Conservation (phyloP, 1,140 invertebrate species). For the Aleiodes sp. region DNA sequence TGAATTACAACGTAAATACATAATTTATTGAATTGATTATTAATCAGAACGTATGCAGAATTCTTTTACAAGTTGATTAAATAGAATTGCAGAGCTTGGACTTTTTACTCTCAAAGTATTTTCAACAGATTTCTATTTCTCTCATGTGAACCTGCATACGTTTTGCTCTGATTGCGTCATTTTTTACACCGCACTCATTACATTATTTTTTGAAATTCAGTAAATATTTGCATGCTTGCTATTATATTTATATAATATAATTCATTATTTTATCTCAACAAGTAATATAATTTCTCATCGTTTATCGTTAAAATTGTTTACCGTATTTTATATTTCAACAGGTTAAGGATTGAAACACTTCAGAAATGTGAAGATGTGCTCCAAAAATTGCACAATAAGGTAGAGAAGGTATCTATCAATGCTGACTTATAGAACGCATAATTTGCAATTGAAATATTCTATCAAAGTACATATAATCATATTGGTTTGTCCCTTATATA, state of each 20-base stretch:
- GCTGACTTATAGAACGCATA: background rate
- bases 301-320: no score
- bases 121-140: conserved; percentile 6
- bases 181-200: background rate
- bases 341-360: conserved; percentile 73
- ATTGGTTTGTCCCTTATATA: no score
- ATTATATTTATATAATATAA: conserved; percentile 29
- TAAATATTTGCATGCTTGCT: background rate
- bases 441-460: background rate
- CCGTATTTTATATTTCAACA: conserved; percentile 48
- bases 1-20: background rate
- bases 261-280: background rate
- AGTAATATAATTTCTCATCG: no score
- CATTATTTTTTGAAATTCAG: background rate
- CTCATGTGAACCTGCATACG: conserved; percentile 25
- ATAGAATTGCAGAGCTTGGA: background rate
- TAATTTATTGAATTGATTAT: conserved; percentile 8
- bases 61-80: background rate
- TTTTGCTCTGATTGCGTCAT: conserved; percentile 15
- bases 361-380: conserved; percentile 73
- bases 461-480: no score
- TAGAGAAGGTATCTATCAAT: conserved; percentile 67
- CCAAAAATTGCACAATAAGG: conserved; percentile 71
- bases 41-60: conserved; percentile 31
- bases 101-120: conserved; percentile 32